Base-by-base conservation (phyloP, 2,888 invertebrate genomes). In the Plusia festucae region DNA sequence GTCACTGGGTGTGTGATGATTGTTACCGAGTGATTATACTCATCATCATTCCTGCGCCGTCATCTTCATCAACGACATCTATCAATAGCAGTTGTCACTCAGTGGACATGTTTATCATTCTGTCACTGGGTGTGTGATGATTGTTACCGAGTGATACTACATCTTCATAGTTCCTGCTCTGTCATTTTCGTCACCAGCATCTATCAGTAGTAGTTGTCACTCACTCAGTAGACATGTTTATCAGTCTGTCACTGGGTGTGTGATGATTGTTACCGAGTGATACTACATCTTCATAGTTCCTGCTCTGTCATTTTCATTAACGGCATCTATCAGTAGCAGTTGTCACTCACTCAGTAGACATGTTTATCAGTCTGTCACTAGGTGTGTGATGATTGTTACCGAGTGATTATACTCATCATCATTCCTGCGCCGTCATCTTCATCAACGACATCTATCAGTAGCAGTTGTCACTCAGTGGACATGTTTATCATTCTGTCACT, bases 181-280 rank as follows among this genome's bases (percentile, higher is more conserved):
- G n/a, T 53, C 30, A 5, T 20, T n/a, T n/a, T n/a, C 5, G 8
- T 16, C 18, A 53, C 13, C 16, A 20, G 13, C 13, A n/a, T 65
- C 32, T 22, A 11, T 54, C n/a, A 53, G 22, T 56, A 49, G 18
- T 13, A 61, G 53, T 58, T 40, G 30, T 61, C 49, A 61, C 54
- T 55, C 52, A 40, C 58, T 60, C 58, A 65, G 64, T 61, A 53
- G 83, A 80, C 78, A 81, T 68, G 80, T 82, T 53, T 52, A 11
- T 80, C 76, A 81, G 7, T 32, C 32, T 32, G 79, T 85, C 84
- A 85, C 84, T 84, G 84, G 83, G 83, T 73, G 67, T 60, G 82
- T 32, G 32, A 32, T 78, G 61, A 76, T 68, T 81, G 51, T 57
- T 53, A 59, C 54, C 70, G 55, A 30, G 22, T 59, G 60, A 65